Percentiles rank a stretch among this genome's conserved stretches.
phyloP scores from a whole-genome alignment of 2,797 vertebrate species.

The Mareca strepera region DNA sequence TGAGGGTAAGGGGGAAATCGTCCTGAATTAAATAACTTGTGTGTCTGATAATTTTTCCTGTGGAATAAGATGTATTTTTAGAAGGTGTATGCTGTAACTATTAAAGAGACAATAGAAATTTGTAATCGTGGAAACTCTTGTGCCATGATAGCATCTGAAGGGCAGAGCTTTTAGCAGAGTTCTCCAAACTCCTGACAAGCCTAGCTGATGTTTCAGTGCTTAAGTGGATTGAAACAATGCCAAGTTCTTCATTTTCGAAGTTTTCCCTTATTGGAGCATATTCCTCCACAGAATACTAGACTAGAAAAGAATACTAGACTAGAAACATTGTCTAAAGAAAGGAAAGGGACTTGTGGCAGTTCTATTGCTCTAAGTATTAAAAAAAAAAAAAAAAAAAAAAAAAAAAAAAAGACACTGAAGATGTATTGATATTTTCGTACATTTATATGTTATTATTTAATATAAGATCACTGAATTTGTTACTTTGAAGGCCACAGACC shows the following conservation, averaged over 20 bases:
- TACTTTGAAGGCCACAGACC: conserved; percentile 7
- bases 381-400: too few species aligned
- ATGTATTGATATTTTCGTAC: neutral
- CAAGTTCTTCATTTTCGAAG: neutral
- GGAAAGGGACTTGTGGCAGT: neutral
- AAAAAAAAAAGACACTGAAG: neutral
- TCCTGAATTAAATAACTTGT: neutral
- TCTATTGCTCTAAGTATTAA: neutral
- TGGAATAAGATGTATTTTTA: neutral
- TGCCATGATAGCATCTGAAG: neutral
- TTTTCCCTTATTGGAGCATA: neutral
- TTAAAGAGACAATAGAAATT: neutral
- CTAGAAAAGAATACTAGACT: neutral
- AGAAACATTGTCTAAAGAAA: neutral
- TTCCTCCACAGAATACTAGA: neutral
- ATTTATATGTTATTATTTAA: conserved; percentile 41
- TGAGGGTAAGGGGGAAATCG: neutral
- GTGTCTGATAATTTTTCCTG: neutral
- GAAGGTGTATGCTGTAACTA: neutral
- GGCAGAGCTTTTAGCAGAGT: neutral
- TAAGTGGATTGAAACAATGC: neutral
- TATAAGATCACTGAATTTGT: neutral
- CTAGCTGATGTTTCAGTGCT: neutral
- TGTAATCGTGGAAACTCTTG: neutral
- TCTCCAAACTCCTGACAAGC: neutral